Evolutionary conservation across 2,113 vertebrate species (phyloP), one percentile per base, ranked within the genome.

Genomic region (Ardeotis arabs): DNA sequence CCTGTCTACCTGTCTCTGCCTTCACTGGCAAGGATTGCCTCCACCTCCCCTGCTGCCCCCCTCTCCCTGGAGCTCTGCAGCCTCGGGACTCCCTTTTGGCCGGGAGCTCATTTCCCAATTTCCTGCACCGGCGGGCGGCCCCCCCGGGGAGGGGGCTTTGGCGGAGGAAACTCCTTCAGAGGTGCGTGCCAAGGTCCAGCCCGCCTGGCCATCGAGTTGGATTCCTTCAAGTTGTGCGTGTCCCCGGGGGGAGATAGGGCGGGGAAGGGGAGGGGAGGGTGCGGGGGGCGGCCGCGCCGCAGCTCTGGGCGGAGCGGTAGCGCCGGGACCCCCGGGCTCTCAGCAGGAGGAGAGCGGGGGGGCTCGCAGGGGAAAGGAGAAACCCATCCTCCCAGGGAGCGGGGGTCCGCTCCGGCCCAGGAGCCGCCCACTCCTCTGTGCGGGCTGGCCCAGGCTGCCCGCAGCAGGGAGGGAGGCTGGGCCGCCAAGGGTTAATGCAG

Each of bases 401-500:
- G 2, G 29, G 83, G 52, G 64, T 11, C 37, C 24, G 3, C 67
- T 37, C 37, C 5, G 16, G 37, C 68, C 59, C 70, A 25, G 22
- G 24, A 74, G 52, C 68, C 28, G 35, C 49, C 67, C 49, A 10
- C 41, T 12, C 41, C 41, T 14, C 56, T 37, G 67, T 35, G 59
- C 22, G 73, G 95, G 37, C 59, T 66, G 31, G 50, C 60, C 75
- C 25, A 9, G 9, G 47, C 35, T 78, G 45, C 88, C 72, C 12
- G 72, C 74, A 47, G 83, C 13, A 62, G 73, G 37, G 78, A 62
- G 58, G 23, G 45, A 35, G 68, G 5, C 60, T 39, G 4, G 67
- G 3, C 64, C 11, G 21, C 28, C 39, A 95, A 70, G 91, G 8
- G 91, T 96, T 91, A 96, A 92, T 14, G 55, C 29, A 11, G 70